Evolutionary conservation across 2,797 vertebrate genomes (phyloP).

Genomic region (Gephyroberyx darwinii): DNA sequence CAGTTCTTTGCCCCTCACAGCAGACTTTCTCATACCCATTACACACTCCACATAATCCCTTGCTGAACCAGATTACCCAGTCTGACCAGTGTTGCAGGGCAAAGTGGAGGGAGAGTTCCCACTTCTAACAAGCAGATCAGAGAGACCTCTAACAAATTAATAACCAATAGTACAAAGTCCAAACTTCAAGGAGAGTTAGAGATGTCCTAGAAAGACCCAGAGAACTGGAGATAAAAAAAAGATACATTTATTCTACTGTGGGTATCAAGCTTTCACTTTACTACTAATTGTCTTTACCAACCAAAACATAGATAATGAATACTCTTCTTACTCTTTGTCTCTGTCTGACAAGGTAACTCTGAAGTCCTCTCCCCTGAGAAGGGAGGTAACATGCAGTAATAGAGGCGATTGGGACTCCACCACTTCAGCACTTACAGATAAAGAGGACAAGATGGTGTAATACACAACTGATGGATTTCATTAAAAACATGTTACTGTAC

Average conservation of each 20-base stretch:
- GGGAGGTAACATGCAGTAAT: constrained; percentile 1
- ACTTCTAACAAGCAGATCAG: background rate
- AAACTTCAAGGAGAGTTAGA: background rate
- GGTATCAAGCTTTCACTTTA: too few species aligned
- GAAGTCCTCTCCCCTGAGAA: background rate
- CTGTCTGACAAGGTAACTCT: background rate
- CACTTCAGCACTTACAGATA: constrained; percentile 7
- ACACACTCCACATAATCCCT: background rate
- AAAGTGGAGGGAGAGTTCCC: background rate
- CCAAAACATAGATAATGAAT: too few species aligned
- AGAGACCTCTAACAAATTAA: background rate
- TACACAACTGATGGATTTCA: constrained; percentile 12
- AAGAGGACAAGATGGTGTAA: constrained; percentile 12
- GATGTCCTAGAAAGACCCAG: background rate
- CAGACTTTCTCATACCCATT: too few species aligned
- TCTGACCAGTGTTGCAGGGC: background rate
- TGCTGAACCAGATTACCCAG: background rate
- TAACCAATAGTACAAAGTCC: background rate
- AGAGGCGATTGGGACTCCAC: background rate
- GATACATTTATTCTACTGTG: too few species aligned
- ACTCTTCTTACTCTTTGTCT: background rate
- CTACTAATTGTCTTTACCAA: too few species aligned
- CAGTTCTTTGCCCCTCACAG: too few species aligned
- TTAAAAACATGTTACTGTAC: constrained; percentile 1
- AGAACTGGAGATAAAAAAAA: background rate